Percentiles rank a stretch among this genome's conserved stretches.
These are phyloP conservation scores for Pangasius djambal DNA, from an alignment of 2,797 vertebrate genomes.

Conservation along the genomic window DNA sequence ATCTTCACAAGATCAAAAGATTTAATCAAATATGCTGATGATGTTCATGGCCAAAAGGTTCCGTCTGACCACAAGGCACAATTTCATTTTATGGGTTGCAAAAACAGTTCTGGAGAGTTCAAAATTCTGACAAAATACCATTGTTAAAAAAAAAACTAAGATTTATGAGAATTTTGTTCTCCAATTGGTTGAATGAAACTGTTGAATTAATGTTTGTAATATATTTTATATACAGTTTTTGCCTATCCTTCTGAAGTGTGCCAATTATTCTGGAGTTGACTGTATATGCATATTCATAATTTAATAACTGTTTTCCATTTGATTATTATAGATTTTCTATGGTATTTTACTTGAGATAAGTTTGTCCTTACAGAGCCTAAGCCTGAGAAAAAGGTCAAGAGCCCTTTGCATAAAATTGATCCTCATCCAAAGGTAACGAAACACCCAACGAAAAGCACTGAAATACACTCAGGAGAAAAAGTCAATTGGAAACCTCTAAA, in stretches of 20 bases:
- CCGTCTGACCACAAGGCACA: not conserved
- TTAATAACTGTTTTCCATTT: not conserved
- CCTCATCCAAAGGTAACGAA: constrained; percentile 20
- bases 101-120: not conserved
- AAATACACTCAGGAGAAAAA: constrained; percentile 36
- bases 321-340: not conserved
- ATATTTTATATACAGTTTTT: not conserved
- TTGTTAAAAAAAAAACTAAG: not conserved
- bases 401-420: constrained; percentile 13
- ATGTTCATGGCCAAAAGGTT: not conserved
- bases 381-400: constrained; percentile 23
- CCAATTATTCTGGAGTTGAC: not conserved
- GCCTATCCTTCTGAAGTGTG: not conserved
- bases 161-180: not conserved
- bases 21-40: not conserved
- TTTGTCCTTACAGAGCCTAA: constrained; percentile 47
- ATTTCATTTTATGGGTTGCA: not conserved
- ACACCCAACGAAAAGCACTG: constrained; percentile 13
- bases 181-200: not conserved
- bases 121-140: not conserved
- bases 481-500: constrained; percentile 28
- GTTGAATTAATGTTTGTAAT: not conserved
- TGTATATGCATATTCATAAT: not conserved
- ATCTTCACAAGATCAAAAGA: not conserved
- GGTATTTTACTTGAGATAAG: not conserved